Base-by-base conservation (phyloP, 2,113 vertebrate genomes). In the Colius striatus region DNA sequence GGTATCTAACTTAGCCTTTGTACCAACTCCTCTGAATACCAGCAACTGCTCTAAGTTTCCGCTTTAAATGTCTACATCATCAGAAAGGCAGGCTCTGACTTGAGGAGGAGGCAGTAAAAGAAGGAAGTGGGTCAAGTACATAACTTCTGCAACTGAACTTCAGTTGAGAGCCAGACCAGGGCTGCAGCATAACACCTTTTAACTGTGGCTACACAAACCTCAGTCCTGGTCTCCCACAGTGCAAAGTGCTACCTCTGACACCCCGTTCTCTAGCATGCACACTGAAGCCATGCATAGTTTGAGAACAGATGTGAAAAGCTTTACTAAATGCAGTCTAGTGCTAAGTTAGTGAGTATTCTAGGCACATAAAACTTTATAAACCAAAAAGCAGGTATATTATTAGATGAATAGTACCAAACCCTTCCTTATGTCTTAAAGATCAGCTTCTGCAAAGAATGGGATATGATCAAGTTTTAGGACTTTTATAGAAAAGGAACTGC, bases 191-290 rank as follows among this genome's bases (percentile, higher is more conserved):
- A 4, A 67, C 58, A n/a, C 29, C 6, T 82, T 47, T n/a, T 34
- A 8, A 38, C 3, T 20, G 16, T 19, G 47, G 32, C 23, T 71
- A 9, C 1, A 2, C n/a, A 66, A 45, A 36, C 13, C 17, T 91
- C 41, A 16, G 15, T 85, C 18, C 19, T 25, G 20, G 26, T 81
- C 21, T 89, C 41, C 23, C 23, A 32, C 11, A 6, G 21, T 47
- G 47, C 26, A 4, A 17, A 36, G 19, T 60, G 57, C 30, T 80
- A 36, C 43, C 26, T 48, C 29, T 72, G 27, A 51, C 17, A 54
- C 41, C 1, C 0, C 14, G 9, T 71, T 80, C 25, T 62, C 6
- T 4, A 10, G 18, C 32, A 27, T 30, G 51, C 2, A 1, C 14
- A 5, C 13, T 58, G 45, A 58, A 41, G 19, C 19, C 41, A 20